Evolutionary conservation across 2,888 invertebrate species (phyloP), one percentile per base, ranked within the genome.

Genomic region (Phengaris alcon): DNA sequence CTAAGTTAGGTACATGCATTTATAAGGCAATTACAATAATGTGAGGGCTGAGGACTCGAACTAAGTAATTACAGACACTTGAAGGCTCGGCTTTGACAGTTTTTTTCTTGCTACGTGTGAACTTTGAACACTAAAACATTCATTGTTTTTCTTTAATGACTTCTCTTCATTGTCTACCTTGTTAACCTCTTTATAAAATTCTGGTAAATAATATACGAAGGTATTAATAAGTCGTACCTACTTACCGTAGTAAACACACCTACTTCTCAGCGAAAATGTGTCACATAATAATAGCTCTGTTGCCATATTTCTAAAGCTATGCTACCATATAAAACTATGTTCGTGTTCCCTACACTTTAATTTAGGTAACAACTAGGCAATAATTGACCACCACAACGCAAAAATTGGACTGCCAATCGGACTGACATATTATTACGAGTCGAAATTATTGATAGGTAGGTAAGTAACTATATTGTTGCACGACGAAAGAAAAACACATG

Each of bases 121-220:
- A 72, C 54, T 72, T 72, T 72, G 72, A 52, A 54, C 54, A 54
- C 52, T 54, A 72, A 54, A 72, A 72, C 22, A 4, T 52, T 54
- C 35, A 72, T 72, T 72, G 72, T 72, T 72, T 52, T 51, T 72
- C 52, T 72, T 72, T 52, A 72, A 72, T 54, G 72, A 9, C 54
- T 72, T 72, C 72, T 8, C 68, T n/a, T 48, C 52, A 72, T 54
- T 54, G 52, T 54, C 35, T 35, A 22, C 59, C 22, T 59, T 22
- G 22, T 59, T 59, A 59, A 59, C 59, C 59, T 59, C 22, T 22
- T 59, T 22, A 15, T 3, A 15, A 59, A 10, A 10, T 15, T 22
- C 22, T 59, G 59, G 59, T 22, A 22, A 59, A 59, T 59, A 22
- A 9, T 22, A 10, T 22, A 8, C 9, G 10, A 22, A 10, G 5